A percentile compares a stretch with the other conserved stretches of the same genome.
These are phyloP conservation scores for Syncerus caffer DNA, from an alignment of 2,797 vertebrate genomes.

Conservation along the genomic window DNA sequence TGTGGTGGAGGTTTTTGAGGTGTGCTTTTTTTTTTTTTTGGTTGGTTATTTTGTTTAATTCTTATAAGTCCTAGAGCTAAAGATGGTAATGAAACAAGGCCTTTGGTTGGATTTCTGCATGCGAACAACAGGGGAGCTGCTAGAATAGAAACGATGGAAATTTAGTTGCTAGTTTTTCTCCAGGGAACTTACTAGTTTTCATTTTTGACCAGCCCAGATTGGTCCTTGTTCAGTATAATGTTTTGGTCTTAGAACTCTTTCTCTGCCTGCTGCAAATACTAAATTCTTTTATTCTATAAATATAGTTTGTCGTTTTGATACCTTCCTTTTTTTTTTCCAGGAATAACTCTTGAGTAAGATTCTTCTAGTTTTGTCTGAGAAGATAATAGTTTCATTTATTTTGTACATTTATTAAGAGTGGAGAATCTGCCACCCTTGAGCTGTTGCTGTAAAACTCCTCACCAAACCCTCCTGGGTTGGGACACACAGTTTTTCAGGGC, in stretches of 20 bases:
- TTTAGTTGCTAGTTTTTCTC: neutral
- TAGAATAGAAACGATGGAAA: neutral
- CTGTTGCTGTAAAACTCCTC: neutral
- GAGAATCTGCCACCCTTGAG: neutral
- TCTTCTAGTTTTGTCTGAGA: neutral
- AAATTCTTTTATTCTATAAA: neutral
- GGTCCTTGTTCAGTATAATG: neutral
- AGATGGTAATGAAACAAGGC: neutral
- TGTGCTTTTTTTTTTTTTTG: neutral
- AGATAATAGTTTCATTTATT: neutral
- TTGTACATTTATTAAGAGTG: neutral
- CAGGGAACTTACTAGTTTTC: neutral
- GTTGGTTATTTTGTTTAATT: neutral
- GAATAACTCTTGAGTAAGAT: neutral
- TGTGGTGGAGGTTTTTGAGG: neutral
- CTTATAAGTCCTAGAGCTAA: neutral
- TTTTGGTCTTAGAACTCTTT: neutral
- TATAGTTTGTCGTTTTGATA: neutral
- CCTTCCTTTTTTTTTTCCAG: neutral
- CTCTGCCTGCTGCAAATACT: neutral
- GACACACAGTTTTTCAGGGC: neutral
- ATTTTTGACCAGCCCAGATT: neutral
- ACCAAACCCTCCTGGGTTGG: neutral
- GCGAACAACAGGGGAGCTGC: neutral
- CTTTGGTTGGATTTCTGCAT: neutral